Conservation (phyloP, 2,113 vertebrate species). For the Scomber colias region DNA sequence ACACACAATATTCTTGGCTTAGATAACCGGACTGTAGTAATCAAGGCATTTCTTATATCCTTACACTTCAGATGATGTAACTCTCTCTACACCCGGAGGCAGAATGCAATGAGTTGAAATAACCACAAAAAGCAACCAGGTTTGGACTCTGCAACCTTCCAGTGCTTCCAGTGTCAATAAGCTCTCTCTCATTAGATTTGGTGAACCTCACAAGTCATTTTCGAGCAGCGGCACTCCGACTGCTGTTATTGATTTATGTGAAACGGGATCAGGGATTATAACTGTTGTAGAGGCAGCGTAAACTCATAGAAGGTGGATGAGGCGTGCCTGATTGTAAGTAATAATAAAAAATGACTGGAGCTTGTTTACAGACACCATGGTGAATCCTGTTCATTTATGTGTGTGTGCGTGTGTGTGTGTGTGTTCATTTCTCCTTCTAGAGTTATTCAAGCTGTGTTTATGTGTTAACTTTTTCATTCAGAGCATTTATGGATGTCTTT, state of each 20-base stretch:
- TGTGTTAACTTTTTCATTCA: background rate
- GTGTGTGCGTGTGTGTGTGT: background rate
- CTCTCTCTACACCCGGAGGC: slow-evolving; percentile 23
- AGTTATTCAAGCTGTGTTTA: background rate
- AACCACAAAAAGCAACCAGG: slow-evolving; percentile 32
- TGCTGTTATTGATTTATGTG: slow-evolving; percentile 59
- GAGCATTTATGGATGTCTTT: background rate
- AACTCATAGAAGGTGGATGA: background rate
- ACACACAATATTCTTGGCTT: background rate
- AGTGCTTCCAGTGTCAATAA: slow-evolving; percentile 39
- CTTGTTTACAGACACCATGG: background rate
- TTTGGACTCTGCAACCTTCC: slow-evolving; percentile 27
- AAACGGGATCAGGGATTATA: slow-evolving; percentile 23
- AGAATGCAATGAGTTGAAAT: slow-evolving; percentile 43
- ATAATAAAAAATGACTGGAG: background rate
- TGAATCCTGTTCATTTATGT: background rate
- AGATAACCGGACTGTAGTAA: background rate
- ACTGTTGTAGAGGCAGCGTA: slow-evolving; percentile 23
- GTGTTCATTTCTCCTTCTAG: background rate
- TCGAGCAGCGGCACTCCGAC: slow-evolving; percentile 14
- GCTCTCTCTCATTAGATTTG: slow-evolving; percentile 50
- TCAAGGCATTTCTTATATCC: slow-evolving; percentile 9
- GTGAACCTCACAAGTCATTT: slow-evolving; percentile 37
- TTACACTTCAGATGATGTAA: slow-evolving; percentile 16
- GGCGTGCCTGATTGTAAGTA: slow-evolving; percentile 12